Evolutionary conservation across 2,797 vertebrate species (phyloP).

Genomic region (Eptatretus atami): DNA sequence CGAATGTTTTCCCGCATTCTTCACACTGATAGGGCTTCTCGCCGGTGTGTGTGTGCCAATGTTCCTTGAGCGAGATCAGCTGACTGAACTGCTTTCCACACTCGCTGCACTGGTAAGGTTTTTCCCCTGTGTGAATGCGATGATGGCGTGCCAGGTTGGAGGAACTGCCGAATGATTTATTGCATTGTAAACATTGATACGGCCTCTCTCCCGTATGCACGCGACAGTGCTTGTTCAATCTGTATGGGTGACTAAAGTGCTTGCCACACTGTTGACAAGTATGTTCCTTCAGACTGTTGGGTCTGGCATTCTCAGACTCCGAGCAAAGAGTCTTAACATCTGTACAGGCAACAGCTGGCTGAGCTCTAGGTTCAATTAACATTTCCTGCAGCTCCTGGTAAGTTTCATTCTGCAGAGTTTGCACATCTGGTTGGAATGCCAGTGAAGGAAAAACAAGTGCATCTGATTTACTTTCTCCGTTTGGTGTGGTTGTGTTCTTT

Average conservation of each 20-base stretch:
- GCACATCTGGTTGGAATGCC: too few relatives aligned
- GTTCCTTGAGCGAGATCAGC: not conserved
- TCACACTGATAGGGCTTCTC: not conserved
- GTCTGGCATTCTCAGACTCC: too few relatives aligned
- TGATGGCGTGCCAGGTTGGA: not conserved
- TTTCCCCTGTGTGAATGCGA: not conserved
- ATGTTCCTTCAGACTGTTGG: not conserved
- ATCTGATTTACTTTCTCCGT: too few relatives aligned
- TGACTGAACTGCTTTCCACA: not conserved
- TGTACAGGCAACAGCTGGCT: too few relatives aligned
- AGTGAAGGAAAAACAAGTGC: too few relatives aligned
- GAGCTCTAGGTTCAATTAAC: too few relatives aligned
- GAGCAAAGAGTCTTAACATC: too few relatives aligned
- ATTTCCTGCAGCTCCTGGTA: too few relatives aligned
- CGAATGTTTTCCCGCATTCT: not conserved
- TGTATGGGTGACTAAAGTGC: not conserved
- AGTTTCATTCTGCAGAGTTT: too few relatives aligned
- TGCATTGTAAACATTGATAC: not conserved
- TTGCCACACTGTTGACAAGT: not conserved
- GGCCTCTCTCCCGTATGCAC: slow-evolving; percentile 1
- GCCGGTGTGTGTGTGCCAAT: not conserved
- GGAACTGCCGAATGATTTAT: not conserved
- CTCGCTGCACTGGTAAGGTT: not conserved
- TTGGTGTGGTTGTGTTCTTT: too few relatives aligned
- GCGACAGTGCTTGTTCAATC: slow-evolving; percentile 1